phyloP scores from a whole-genome alignment of 2,113 vertebrate genomes.

The Cygnus buccinator region DNA sequence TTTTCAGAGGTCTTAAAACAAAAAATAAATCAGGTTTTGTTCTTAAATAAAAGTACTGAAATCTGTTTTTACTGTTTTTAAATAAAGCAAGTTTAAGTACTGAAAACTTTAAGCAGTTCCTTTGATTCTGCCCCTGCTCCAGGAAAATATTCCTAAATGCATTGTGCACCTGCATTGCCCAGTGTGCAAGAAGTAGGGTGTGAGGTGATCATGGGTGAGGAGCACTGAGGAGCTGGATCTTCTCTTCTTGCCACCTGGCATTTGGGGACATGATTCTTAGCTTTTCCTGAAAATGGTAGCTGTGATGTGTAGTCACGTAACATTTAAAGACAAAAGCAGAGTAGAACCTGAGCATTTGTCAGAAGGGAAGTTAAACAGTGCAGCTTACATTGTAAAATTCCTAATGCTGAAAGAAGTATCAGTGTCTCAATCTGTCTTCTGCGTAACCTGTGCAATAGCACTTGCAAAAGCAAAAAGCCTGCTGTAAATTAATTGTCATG shows the following conservation, averaged over 20 bases:
- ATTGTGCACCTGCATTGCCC: background rate
- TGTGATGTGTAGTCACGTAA: background rate
- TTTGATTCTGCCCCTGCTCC: background rate
- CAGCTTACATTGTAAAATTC: background rate
- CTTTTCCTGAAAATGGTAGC: background rate
- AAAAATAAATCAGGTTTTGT: background rate
- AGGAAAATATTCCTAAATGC: background rate
- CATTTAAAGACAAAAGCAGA: background rate
- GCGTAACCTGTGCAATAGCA: background rate
- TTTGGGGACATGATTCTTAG: background rate
- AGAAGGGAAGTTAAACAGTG: background rate
- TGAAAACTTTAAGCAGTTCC: background rate
- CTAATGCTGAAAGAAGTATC: background rate
- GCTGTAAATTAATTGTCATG: background rate
- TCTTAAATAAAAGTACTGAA: background rate
- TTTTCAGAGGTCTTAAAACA: background rate
- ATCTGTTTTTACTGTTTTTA: background rate
- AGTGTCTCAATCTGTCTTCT: background rate
- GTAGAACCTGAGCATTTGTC: background rate
- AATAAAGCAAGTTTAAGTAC: background rate
- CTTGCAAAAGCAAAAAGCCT: background rate
- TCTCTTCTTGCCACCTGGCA: background rate
- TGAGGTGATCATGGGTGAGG: background rate
- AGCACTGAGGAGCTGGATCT: background rate
- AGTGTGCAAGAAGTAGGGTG: background rate